Percentiles rank a stretch among this genome's conserved stretches.
Conservation (phyloP, 2,113 vertebrate genomes). For the Stegastes partitus region DNA sequence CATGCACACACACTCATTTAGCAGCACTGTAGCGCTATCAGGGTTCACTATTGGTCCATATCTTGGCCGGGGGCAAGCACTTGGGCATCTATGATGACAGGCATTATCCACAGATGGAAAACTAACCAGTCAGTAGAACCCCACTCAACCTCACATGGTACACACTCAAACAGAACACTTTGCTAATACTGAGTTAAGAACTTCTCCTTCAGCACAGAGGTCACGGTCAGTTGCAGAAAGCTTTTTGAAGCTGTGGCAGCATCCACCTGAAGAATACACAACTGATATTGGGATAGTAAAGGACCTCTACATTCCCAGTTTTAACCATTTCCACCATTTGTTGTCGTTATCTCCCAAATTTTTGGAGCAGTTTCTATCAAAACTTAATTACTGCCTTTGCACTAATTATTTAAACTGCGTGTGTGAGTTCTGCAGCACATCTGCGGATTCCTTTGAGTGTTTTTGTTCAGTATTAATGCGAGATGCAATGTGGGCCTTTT, state of each 20-base stretch:
- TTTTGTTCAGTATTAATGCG: slow-evolving; percentile 65
- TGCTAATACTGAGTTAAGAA: slow-evolving; percentile 32
- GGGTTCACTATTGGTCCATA: slow-evolving; percentile 64
- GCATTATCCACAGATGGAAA: slow-evolving; percentile 68
- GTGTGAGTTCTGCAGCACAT: slow-evolving; percentile 38
- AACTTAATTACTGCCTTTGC: slow-evolving; percentile 58
- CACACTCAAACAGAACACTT: slow-evolving; percentile 45
- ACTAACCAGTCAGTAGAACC: slow-evolving; percentile 51
- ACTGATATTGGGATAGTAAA: too few species aligned
- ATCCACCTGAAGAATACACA: neutral
- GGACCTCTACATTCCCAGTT: neutral
- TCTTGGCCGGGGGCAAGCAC: slow-evolving; percentile 69
- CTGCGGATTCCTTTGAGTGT: slow-evolving; percentile 58
- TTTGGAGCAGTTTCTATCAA: slow-evolving; percentile 39
- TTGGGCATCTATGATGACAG: slow-evolving; percentile 64
- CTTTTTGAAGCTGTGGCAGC: neutral
- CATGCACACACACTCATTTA: slow-evolving; percentile 51
- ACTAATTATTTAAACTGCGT: slow-evolving; percentile 44
- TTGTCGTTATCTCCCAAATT: slow-evolving; percentile 24
- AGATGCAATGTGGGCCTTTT: slow-evolving; percentile 55
- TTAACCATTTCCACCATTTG: slow-evolving; percentile 2
- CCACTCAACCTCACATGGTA: slow-evolving; percentile 39
- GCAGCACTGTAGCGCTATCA: slow-evolving; percentile 51
- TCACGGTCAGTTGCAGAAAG: slow-evolving; percentile 37
- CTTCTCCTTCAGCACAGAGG: slow-evolving; percentile 6